Evolutionary conservation across 2,797 vertebrate species (phyloP), one percentile per base, ranked within the genome.

Genomic region (Coregonus sp.): DNA sequence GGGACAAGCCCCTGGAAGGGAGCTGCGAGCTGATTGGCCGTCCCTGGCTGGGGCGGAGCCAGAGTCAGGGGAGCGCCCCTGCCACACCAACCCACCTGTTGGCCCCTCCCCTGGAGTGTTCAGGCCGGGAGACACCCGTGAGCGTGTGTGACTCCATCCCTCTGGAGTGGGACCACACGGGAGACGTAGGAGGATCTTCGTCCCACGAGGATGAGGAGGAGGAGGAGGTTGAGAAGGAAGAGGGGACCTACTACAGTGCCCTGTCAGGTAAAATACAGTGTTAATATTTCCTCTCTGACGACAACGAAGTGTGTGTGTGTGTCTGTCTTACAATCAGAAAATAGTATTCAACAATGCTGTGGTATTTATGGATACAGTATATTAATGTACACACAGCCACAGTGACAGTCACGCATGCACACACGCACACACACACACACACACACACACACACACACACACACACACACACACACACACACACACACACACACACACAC

Each of bases 131-230:
- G 91, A 98, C 97, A 0, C 98, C 97, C 0, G 93, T 97, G 79
- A 99, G 98, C 0, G 95, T 98, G 69, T 63, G 59, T 25, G 97
- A 99, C 91, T 99, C 98, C 47, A 96, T 99, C 86, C 96, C 97
- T 0, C 92, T 99, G 1, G 98, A 99, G 89, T 99, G 98, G 98
- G 98, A 99, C 85, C 98, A 98, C 93, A 99, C 97, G 0, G 98
- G 95, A 74, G 98, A 99, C 0, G 96, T 99, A 16, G 97, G 98
- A 5, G 96, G 96, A 20, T 98, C 97, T 1, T 97, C 97, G 1
- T 95, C 96, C 0, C 96, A 96, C 72, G 96, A 98, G 0, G 97
- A 98, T 11, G 96, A 97, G 0, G 91, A 92, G 9, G 96, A 97
- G 0, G 91, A 92, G 1, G 91, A 87, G 2, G 82, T 87, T 0